A percentile compares a stretch with the other conserved stretches of the same genome.
Evolutionary conservation across 2,888 invertebrate species (phyloP).

Genomic region (Himalopsyche anomala): DNA sequence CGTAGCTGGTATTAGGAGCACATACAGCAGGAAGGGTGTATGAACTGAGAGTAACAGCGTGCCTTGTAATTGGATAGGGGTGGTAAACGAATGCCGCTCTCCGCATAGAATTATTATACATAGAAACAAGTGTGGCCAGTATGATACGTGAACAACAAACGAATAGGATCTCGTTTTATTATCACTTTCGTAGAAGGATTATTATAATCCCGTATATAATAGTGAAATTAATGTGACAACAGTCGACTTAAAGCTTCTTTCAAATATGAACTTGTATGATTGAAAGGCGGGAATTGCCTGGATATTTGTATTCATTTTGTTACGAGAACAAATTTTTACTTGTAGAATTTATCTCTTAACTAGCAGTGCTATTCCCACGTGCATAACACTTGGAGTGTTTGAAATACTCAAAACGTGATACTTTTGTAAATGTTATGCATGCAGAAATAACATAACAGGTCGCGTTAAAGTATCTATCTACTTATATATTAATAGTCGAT

Average conservation of each 20-base stretch:
- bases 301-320: not conserved
- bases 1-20: not conserved
- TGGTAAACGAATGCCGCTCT: constrained; percentile 10
- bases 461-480: too few species aligned
- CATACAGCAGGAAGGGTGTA: not conserved
- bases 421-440: too few species aligned
- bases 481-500: too few species aligned
- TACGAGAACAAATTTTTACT: too few species aligned
- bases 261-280: not conserved
- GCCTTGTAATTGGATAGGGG: constrained; percentile 56
- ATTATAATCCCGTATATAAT: not conserved
- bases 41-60: not conserved
- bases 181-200: not conserved
- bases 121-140: constrained; percentile 9
- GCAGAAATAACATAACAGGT: too few species aligned
- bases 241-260: not conserved
- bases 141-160: not conserved
- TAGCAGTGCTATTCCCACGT: too few species aligned
- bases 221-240: constrained; percentile 20
- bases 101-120: constrained; percentile 12
- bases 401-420: too few species aligned
- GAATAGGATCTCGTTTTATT: not conserved
- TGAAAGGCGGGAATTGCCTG: not conserved
- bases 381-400: too few species aligned
- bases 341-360: too few species aligned